Evolutionary conservation across 2,888 invertebrate species (phyloP), one percentile per base, ranked within the genome.

Genomic region (Phaonia tiefii): DNA sequence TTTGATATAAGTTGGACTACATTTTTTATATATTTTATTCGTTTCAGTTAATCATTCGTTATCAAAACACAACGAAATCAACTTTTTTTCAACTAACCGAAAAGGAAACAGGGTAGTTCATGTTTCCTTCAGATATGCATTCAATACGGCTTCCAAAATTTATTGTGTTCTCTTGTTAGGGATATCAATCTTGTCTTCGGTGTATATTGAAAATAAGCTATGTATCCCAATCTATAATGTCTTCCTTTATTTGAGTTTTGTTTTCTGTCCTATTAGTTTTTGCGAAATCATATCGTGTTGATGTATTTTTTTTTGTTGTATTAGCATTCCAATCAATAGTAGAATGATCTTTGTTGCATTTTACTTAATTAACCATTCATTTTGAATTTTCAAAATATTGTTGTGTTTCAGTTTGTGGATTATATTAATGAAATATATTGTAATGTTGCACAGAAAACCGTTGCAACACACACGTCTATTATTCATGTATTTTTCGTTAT

Each of bases 261-360:
- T 22, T 54, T 25, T 54, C 25, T 54, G 7, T n/a, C 7, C 22
- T 25, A 31, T 31, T 31, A 8, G 3, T 31, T 31, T 31, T 31
- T 31, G 3, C 25, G 25, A 54, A 54, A 54, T 1, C 13, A 20
- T 13, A 25, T 67, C 31, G 46, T 60, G 13, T 17, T 39, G 8
- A 31, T 17, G 20, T 13, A 25, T 58, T 37, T 25, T 60, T n/a
- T 17, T 39, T 74, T n/a, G n/a, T n/a, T n/a, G n/a, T n/a, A n/a
- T 49, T 22, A 70, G 25, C 79, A 79, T 74, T 79, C 70, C 79
- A 79, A 54, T 58, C 26, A 56, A 44, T 49, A 51, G 25, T 37
- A 37, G 54, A 42, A 26, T 71, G 37, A 17, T 46, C 7, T 31
- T 58, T 58, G 10, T 15, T 31, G n/a, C 31, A 37, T 58, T 15